Evolutionary conservation across 2,113 vertebrate genomes (phyloP), one percentile per base, ranked within the genome.

Genomic region (Sinocyclocheilus anophthalmus): DNA sequence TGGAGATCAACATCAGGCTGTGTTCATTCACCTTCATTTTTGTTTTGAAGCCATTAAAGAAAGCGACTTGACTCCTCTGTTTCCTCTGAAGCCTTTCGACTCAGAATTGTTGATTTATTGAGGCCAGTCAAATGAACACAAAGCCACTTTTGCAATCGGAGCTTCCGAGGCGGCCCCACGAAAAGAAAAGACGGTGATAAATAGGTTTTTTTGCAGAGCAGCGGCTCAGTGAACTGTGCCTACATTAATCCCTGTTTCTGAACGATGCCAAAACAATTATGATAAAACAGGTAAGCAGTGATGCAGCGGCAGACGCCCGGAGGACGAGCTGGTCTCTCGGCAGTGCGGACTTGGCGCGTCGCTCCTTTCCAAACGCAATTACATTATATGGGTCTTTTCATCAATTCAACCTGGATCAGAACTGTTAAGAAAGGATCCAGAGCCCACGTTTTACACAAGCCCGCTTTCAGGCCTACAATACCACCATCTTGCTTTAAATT

Each of bases 251-350:
- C 78, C 20, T 13, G 69, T 86, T 86, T 86, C 65, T 83, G 78
- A 81, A 81, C 3, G 57, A 39, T 76, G 70, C 70, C 78, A 86
- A 81, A 61, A 24, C 78, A 86, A 63, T 82, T 81, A 86, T 76
- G 85, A 86, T 82, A 86, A 86, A 83, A 86, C 69, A 86, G 78
- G 79, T 76, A 65, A 48, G n/a, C 78, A 75, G 50, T 6, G 26
- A 61, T 78, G 75, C 39, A 79, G 61, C 53, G 5, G 24, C 37
- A 67, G 77, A 18, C 10, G 13, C 39, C 24, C n/a, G 8, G 45
- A 78, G 53, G 55, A 61, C 8, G 57, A 7, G 42, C 45, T 24
- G 42, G 55, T 61, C 69, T 73, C 77, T 73, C 39, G 24, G 57
- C 78, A 78, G 84, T 81, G 80, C 11, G 9, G 55, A 39, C 81